phyloP scores from a whole-genome alignment of 2,113 vertebrate species.

The Plestiodon gilberti region DNA sequence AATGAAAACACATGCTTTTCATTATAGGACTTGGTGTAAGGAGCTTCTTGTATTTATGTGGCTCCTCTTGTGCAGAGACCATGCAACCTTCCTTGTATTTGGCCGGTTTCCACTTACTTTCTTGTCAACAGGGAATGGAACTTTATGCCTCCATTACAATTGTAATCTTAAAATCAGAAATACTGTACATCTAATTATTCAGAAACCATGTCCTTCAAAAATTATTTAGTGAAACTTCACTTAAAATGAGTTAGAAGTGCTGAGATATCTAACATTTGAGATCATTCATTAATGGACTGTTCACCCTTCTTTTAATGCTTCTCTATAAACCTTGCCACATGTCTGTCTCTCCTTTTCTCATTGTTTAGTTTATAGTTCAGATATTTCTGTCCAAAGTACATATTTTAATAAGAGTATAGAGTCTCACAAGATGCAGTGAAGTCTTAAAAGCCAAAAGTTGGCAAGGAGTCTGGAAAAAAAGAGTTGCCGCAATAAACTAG shows the following conservation, averaged over 20 bases:
- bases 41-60: background rate
- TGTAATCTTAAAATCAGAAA: background rate
- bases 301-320: accelerated
- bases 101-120: background rate
- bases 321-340: constrained; percentile 45
- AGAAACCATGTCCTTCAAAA: background rate
- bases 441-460: constrained; percentile 24
- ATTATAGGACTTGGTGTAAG: background rate
- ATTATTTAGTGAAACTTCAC: constrained; percentile 41
- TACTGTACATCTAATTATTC: background rate
- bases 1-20: background rate
- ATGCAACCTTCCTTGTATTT: background rate
- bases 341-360: constrained; percentile 23
- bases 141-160: background rate
- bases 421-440: constrained; percentile 1
- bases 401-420: constrained; percentile 22
- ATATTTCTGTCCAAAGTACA: constrained; percentile 34
- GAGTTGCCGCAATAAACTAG: background rate
- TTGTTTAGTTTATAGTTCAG: constrained; percentile 52
- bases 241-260: constrained; percentile 37
- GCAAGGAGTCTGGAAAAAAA: constrained; percentile 15
- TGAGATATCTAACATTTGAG: background rate
- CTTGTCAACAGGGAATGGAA: background rate
- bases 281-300: background rate
- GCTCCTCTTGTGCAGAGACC: background rate